Percentiles rank a stretch among this genome's conserved stretches.
Conservation (phyloP, 2,113 vertebrate species). For the Melanostigma gelatinosum region DNA sequence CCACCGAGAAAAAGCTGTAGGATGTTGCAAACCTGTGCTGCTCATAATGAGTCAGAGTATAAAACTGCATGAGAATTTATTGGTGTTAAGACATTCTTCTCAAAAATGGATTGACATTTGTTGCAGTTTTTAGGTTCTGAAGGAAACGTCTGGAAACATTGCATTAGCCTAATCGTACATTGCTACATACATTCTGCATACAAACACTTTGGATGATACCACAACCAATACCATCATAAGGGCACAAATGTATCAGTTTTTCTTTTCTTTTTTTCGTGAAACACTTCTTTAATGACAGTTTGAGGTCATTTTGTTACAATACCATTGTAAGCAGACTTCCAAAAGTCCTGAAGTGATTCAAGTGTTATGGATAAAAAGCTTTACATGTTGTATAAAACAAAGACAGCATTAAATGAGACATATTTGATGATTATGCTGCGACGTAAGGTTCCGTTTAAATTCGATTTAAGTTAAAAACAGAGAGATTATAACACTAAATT, state of each 20-base stretch:
- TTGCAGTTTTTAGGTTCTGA: conserved; percentile 2
- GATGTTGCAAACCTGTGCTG: background rate
- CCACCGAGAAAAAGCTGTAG: background rate
- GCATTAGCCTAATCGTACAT: background rate
- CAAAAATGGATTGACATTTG: background rate
- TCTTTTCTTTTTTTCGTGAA: background rate
- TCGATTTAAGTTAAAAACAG: conserved; percentile 8
- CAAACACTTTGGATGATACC: background rate
- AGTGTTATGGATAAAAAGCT: conserved; percentile 29
- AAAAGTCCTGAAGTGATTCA: conserved; percentile 7
- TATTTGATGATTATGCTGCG: background rate
- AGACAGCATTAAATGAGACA: conserved; percentile 25
- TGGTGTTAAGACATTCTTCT: background rate
- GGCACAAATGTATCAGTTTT: background rate
- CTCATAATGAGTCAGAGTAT: background rate
- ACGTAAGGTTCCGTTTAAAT: background rate
- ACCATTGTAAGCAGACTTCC: background rate
- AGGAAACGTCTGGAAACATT: background rate
- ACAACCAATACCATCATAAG: background rate
- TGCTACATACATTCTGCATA: background rate
- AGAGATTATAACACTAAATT: too few relatives aligned
- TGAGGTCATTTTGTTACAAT: background rate
- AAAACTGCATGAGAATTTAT: conserved; percentile 19
- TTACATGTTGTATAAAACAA: conserved; percentile 11
- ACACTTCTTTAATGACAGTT: background rate